Base-by-base conservation (phyloP, 2,888 invertebrate genomes). In the Agrotis puta region DNA sequence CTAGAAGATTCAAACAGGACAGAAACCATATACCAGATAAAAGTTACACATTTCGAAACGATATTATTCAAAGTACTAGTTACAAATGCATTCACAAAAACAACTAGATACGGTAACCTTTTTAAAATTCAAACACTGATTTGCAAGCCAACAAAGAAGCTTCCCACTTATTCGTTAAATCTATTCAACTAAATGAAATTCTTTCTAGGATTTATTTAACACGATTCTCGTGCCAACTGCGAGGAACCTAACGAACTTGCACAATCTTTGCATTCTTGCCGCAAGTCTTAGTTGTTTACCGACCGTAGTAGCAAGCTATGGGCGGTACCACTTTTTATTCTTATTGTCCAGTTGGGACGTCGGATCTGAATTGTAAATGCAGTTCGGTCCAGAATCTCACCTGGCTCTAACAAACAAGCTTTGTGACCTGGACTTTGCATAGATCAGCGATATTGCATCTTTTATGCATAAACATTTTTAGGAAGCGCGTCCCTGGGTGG, bases 351-450 rank as follows among this genome's bases (percentile, higher is more conserved):
- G 77, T 74, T 67, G 63, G 61, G 51, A 80, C 78, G 74, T 77
- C 77, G 67, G 63, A 88, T 88, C 72, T 87, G 86, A 83, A 87
- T 87, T 87, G 86, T 87, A 86, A 87, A 87, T 87, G 61, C 33
- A 72, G 72, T 63, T 67, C 64, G 70, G 66, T 70, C 54, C 74
- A 69, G 76, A 66, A 73, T 68, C 66, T 64, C 81, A 77, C 72
- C 83, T 72, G 51, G 76, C 61, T 62, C 69, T 65, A 50, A 86
- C 87, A 87, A 88, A 87, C 80, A 86, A 84, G 82, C 87, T 85
- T 86, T 85, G 87, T 83, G 82, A 78, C 74, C 67, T 74, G 63
- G 66, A 39, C 62, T 78, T 79, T 82, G 82, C 83, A 71, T 79
- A 76, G 56, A 81, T 80, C 70, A 76, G 43, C 69, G 59, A 74